Evolutionary conservation across 2,797 vertebrate species (phyloP), one percentile per base, ranked within the genome.

Genomic region (Labroides dimidiatus): DNA sequence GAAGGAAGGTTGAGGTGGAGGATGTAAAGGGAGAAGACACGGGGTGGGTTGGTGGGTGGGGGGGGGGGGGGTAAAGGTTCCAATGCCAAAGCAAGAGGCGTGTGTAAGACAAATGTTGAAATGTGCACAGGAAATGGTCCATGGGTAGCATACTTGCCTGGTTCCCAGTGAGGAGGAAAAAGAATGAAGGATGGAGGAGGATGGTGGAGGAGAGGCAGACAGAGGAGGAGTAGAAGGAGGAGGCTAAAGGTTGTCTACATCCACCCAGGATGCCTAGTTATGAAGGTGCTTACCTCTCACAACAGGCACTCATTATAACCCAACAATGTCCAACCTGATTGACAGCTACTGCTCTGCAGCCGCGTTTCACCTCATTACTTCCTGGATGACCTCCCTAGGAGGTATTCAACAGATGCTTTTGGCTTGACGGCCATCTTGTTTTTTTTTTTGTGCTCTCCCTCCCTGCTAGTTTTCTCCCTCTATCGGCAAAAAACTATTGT

Each of bases 31-130:
- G 4, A 24, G 48, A 20, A 23, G 51, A 30, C 30, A 13, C 36
- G 42, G 41, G 45, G 52, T 37, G 30, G 14, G 37, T n/a, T n/a
- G n/a, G n/a, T n/a, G n/a, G n/a, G n/a, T n/a, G n/a, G n/a, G 41
- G 45, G 52, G 41, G 30, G 14, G 37, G 43, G 53, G 50, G 57
- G 39, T 54, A 36, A 13, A 56, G 76, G 73, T 70, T 68, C 75
- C 68, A 73, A 86, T 72, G 76, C 70, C 81, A 81, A 75, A 78
- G 80, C 63, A 67, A 54, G 63, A 81, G 84, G 78, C 15, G 63
- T 78, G 77, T 75, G 84, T 57, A 72, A 85, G 88, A 89, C 90
- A 90, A 89, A 89, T 88, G 87, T 86, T 83, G 85, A 72, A 89
- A 87, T 80, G 85, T 71, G 63, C 63, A 69, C 37, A 19, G 82